These are phyloP conservation scores for Pandion haliaetus DNA, from an alignment of 2,113 vertebrate species.

Conservation along the genomic window DNA sequence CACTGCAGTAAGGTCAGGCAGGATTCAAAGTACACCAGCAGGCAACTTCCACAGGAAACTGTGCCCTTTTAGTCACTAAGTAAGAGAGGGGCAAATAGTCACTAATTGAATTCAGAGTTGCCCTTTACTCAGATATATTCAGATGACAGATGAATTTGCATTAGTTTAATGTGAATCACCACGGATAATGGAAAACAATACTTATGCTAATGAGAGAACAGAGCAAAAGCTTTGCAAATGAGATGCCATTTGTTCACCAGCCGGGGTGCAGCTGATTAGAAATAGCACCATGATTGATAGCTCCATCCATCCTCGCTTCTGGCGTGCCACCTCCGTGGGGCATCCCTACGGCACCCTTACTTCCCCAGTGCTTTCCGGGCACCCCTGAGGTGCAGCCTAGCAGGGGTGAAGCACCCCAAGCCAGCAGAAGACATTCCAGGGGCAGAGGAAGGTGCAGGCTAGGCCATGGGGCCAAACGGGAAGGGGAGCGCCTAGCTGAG, in stretches of 20 bases:
- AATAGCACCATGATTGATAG: not conserved
- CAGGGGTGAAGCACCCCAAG: too few species aligned
- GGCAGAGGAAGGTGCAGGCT: fast-evolving
- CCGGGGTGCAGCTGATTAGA: not conserved
- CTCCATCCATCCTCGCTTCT: not conserved
- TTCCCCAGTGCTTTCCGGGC: fast-evolving
- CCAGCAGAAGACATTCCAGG: not conserved
- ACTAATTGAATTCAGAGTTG: not conserved
- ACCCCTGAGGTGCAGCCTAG: not conserved
- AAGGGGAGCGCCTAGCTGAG: not conserved
- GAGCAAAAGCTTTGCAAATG: constrained; percentile 5
- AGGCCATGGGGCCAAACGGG: fast-evolving
- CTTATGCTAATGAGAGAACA: constrained; percentile 32
- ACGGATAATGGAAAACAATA: constrained; percentile 52
- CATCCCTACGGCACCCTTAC: fast-evolving
- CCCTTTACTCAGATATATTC: not conserved
- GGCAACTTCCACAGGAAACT: not conserved
- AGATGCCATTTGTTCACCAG: constrained; percentile 20
- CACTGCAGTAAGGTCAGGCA: not conserved
- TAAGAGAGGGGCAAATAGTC: not conserved
- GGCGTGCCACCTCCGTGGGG: not conserved
- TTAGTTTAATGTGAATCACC: constrained; percentile 25
- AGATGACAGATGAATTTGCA: constrained; percentile 31
- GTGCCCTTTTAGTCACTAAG: not conserved
- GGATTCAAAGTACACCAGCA: not conserved